A percentile compares a stretch with the other conserved stretches of the same genome.
phyloP scores from a whole-genome alignment of 2,888 invertebrate genomes.

The Volucella inflata region DNA sequence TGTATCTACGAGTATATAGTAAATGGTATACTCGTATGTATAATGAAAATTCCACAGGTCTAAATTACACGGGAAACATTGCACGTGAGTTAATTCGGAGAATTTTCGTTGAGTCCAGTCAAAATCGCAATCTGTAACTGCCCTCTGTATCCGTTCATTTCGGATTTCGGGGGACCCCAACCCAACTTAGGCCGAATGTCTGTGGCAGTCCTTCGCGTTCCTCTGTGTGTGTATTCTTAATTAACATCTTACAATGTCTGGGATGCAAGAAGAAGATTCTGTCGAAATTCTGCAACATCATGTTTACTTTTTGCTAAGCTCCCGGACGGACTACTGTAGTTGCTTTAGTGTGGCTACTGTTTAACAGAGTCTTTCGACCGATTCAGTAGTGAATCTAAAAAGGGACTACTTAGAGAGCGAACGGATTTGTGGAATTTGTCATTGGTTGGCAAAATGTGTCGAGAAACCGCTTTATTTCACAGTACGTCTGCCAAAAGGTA shows the following conservation, averaged over 20 bases:
- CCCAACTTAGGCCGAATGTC: not conserved
- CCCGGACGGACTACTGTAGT: not conserved
- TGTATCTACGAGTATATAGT: constrained; percentile 41
- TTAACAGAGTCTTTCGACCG: too few species aligned
- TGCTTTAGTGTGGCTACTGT: too few species aligned
- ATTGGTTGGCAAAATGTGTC: constrained; percentile 55
- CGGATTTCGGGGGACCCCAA: constrained; percentile 21
- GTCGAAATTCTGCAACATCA: constrained; percentile 52
- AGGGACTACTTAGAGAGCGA: constrained; percentile 24
- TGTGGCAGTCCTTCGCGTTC: constrained; percentile 8
- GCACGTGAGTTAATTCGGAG: constrained; percentile 66
- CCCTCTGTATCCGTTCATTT: not conserved
- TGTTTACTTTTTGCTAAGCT: constrained; percentile 28
- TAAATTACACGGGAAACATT: constrained; percentile 71
- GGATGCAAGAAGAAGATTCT: constrained; percentile 26
- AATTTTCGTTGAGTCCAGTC: constrained; percentile 55
- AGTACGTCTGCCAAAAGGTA: not conserved
- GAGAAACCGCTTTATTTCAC: constrained; percentile 55
- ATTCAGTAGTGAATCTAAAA: constrained; percentile 16
- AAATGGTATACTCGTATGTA: too few species aligned
- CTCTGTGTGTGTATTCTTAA: constrained; percentile 46
- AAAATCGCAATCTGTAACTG: constrained; percentile 1
- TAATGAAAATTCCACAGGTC: constrained; percentile 70
- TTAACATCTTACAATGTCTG: constrained; percentile 69
- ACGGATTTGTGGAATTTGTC: constrained; percentile 62